Percentiles rank a stretch among this genome's conserved stretches.
Evolutionary conservation across 35 echinoderm and acorn worm genomes (phyloP).

Genomic region (Apostichopus parvimensis): DNA sequence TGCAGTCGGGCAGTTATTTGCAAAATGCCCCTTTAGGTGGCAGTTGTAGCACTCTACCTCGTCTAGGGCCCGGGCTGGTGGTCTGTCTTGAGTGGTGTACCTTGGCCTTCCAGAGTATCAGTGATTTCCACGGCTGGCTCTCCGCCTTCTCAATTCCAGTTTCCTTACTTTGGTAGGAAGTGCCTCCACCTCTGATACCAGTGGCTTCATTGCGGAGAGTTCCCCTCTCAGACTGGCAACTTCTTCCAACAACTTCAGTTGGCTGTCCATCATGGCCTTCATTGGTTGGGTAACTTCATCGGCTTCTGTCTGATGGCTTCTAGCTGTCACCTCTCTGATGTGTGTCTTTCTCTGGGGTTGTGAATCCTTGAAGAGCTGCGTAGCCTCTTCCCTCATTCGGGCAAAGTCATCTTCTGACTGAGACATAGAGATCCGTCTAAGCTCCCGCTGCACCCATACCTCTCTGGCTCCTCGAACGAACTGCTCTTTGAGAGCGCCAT

Average conservation of each 20-base stretch:
- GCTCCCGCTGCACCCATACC: conserved; percentile 43
- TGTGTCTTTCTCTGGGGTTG: not conserved
- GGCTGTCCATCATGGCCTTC: not conserved
- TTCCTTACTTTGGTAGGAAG: no score
- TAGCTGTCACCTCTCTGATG: not conserved
- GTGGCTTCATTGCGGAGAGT: no score
- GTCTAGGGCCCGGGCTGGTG: no score
- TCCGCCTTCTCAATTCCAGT: no score
- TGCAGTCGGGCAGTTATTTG: not conserved
- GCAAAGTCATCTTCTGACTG: not conserved
- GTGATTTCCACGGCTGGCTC: no score
- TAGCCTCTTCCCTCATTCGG: conserved; percentile 50
- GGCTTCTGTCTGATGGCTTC: not conserved
- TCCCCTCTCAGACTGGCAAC: no score
- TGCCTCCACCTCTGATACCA: no score
- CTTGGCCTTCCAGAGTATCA: no score
- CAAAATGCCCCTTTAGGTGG: conserved; percentile 12
- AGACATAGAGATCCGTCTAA: conserved; percentile 51
- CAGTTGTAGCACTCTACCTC: no score
- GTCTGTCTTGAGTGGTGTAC: no score
- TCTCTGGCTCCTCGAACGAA: conserved; percentile 60
- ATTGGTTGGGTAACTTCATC: not conserved
- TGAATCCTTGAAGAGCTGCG: conserved; percentile 26
- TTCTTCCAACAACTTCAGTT: not conserved
- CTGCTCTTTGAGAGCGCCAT: conserved; percentile 37